Base-by-base conservation (phyloP, 2,797 vertebrate genomes). In the Sorex maritimensis region DNA sequence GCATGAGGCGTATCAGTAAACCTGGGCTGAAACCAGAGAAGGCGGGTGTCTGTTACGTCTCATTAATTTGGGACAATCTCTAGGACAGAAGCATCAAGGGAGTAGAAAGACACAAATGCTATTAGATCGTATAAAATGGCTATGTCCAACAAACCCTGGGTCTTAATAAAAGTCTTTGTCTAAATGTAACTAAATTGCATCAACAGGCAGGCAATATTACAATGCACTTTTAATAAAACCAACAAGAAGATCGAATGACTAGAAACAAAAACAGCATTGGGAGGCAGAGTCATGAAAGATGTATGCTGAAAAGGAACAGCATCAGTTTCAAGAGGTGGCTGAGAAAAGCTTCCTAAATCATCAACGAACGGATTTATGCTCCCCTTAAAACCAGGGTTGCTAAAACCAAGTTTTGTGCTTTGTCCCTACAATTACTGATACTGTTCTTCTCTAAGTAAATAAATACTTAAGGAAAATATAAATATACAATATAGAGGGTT, bases 211-310 rank as follows among this genome's bases (percentile, higher is more conserved):
- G 94, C 91, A 97, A 95, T 95, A 95, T 91, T 96, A 96, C 95
- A 88, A 95, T 95, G 94, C 92, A 94, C 94, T 96, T 95, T 93
- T 74, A 91, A 96, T 95, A 97, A 94, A 92, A 94, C 68, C 89
- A 96, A 95, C 6, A 88, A 61, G 89, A 94, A 93, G 98, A 98
- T 98, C 98, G 94, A 96, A 96, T 98, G 94, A 97, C 97, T 89
- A 94, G 97, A 98, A 98, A 98, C 97, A 96, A 97, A 97, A 98
- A 97, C 97, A 96, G 97, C 97, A 96, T 49, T 41, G 95, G 96
- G 95, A 98, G 95, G 95, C 68, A 94, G 0, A 91, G 38, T 94
- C 95, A 98, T 98, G 80, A 98, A 98, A 98, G 84, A 98, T 98
- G 97, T 63, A 98, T 95, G 97, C 96, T 89, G 90, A 90, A 97